Base-by-base conservation (phyloP, 92 coral and sea anemone genomes). In the Porites divaricata region DNA sequence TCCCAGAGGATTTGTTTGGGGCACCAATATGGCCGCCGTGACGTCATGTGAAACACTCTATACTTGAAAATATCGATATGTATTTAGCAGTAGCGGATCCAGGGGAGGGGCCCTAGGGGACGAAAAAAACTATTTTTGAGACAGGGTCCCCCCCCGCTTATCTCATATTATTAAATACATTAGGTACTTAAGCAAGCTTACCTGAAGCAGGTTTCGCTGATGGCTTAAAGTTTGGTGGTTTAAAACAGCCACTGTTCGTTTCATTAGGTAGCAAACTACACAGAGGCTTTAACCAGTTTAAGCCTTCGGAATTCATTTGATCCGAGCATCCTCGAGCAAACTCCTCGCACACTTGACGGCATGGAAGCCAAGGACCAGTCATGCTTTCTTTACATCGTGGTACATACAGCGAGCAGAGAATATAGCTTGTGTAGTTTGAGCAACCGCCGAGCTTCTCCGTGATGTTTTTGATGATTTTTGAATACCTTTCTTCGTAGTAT, bases 271-370 rank as follows among this genome's bases (percentile, higher is more conserved):
- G 67, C 48, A 85, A n/a, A 50, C 76, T 70, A 22, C 93, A 90
- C 15, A 90, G 65, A 4, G 90, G 68, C 17, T 80, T 90, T 6
- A 90, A 51, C 93, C 93, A 90, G 22, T 82, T 88, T 23, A 90
- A 62, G 23, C 93, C 90, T 14, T 17, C 22, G 14, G 48, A 8
- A 5, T 75, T 72, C 63, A 83, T 22, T 24, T 86, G 67, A 14
- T 26, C 85, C 53, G 68, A 63, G 45, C 93, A 90, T 2, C 71
- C 93, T 11, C 72, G 77, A 14, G 86, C 67, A 41, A 90, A 84
- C 51, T 86, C 88, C 67, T 61, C 49, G 64, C 93, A 90, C 12
- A 90, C 93, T 9, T 85, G 72, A 19, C 84, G 89, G 59, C 93
- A 90, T 1, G 93, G 93, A 12, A 90, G 85, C 66, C 76, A 65